phyloP scores from a whole-genome alignment of 2,888 invertebrate genomes.

The Acanthacorydalis orientalis region DNA sequence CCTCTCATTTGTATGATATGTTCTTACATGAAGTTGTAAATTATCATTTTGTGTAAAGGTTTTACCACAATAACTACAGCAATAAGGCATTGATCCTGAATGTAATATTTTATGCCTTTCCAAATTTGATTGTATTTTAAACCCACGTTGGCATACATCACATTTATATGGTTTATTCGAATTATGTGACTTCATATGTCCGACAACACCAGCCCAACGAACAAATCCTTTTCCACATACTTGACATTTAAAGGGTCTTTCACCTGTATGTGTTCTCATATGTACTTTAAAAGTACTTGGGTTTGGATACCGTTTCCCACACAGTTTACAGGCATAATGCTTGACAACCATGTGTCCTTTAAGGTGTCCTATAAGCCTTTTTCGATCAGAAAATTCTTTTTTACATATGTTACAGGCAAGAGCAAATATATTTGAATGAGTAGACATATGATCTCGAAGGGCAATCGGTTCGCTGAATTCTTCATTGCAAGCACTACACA shows the following conservation, averaged over 20 bases:
- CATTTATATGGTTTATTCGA: constrained; percentile 20
- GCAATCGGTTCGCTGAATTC: constrained; percentile 16
- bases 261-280: constrained; percentile 38
- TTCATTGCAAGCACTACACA: constrained; percentile 17
- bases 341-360: constrained; percentile 23
- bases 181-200: constrained; percentile 23
- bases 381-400: constrained; percentile 20
- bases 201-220: constrained; percentile 22
- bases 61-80: constrained; percentile 22
- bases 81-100: constrained; percentile 19
- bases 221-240: constrained; percentile 23
- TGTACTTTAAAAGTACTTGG: constrained; percentile 31
- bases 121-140: constrained; percentile 22
- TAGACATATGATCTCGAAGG: constrained; percentile 17
- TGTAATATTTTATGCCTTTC: constrained; percentile 22
- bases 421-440: constrained; percentile 11
- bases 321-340: constrained; percentile 23
- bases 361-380: constrained; percentile 21
- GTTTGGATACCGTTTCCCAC: constrained; percentile 24
- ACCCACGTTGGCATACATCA: constrained; percentile 21
- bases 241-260: constrained; percentile 23
- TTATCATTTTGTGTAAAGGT: constrained; percentile 23
- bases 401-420: constrained; percentile 22
- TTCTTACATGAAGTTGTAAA: constrained; percentile 21
- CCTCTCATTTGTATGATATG: constrained; percentile 22